Evolutionary conservation across 2,888 invertebrate genomes (phyloP).

Genomic region (Chrysotoxum bicinctum): DNA sequence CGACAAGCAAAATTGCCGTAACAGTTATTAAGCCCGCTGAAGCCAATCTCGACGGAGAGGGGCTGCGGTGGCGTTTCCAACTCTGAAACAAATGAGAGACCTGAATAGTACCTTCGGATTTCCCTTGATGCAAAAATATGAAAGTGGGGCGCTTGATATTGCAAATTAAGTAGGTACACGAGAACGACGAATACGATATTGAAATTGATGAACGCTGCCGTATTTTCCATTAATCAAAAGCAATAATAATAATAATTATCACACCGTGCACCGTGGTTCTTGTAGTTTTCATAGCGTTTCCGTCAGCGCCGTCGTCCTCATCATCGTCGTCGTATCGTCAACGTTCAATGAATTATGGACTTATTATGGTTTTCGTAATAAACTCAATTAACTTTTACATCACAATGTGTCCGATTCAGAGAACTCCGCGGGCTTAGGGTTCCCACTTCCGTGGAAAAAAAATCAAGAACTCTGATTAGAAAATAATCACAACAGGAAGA

Average conservation of each 20-base stretch:
- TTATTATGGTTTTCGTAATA: slow-evolving; percentile 64
- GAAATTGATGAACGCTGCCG: slow-evolving; percentile 61
- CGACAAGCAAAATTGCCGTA: slow-evolving; percentile 35
- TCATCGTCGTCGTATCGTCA: neutral
- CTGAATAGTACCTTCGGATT: slow-evolving; percentile 23
- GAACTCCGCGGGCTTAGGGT: neutral
- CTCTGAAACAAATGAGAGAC: neutral
- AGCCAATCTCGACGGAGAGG: neutral
- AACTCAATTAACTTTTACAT: slow-evolving; percentile 47
- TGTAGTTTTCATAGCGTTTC: slow-evolving; percentile 51
- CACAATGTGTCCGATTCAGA: slow-evolving; percentile 39
- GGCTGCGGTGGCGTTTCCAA: neutral
- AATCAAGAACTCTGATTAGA: no score
- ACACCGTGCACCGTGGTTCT: slow-evolving; percentile 41
- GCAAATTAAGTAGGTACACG: slow-evolving; percentile 1
- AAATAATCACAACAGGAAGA: no score
- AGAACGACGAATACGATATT: slow-evolving; percentile 12
- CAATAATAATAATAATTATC: slow-evolving; percentile 64
- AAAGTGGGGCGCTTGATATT: slow-evolving; percentile 28
- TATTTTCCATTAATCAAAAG: slow-evolving; percentile 69
- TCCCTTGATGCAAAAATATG: slow-evolving; percentile 13
- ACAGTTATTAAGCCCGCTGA: slow-evolving; percentile 8
- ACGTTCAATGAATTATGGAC: slow-evolving; percentile 51
- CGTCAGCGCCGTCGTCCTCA: neutral
- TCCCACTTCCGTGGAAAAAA: neutral